Evolutionary conservation across 2,113 vertebrate genomes (phyloP), one percentile per base, ranked within the genome.

Genomic region (Phocoena phocoena): DNA sequence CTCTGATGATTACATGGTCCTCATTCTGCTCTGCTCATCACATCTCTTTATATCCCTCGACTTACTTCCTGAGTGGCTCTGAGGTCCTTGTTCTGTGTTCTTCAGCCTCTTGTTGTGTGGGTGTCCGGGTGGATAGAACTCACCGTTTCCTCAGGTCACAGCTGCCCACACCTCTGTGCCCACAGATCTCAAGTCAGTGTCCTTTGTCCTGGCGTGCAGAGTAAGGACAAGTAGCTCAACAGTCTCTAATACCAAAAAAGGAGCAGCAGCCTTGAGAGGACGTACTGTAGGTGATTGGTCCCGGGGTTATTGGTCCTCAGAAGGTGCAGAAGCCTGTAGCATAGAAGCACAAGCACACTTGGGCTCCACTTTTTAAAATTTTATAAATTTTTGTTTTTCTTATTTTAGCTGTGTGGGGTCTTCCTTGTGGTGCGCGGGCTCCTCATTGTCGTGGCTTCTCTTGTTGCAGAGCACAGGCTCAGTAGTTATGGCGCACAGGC

Each of bases 101-200:
- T 88, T 86, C 82, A 2, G 70, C 77, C 74, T 97, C 62, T 53
- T 47, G 62, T 91, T 93, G 62, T 53, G 62, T 80, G 77, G 67
- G n/a, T 70, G 67, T 26, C 92, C 74, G 50, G 84, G 41, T 7
- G 55, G 67, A 65, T 1, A 18, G 70, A 65, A 28, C 77, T 50
- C 91, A 44, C 74, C 31, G 0, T 55, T 38, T 95, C n/a, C 84
- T 88, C 53, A 17, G 15, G 33, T 58, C 85, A 4, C 36, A 26
- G n/a, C 70, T 26, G 7, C 96, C 60, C 38, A 1, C 68, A 25
- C 93, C 85, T 92, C 83, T 95, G 12, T 41, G 53, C 73, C 97
- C 12, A 55, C 97, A 95, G 58, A 89, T 96, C 98, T 97, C 62
- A 44, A 6, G 41, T 80, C 17, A 13, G 50, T 44, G 76, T 96